Evolutionary conservation across 35 echinoderm and acorn worm genomes (phyloP), one percentile per base, ranked within the genome.

Genomic region (Lytechinus pictus): DNA sequence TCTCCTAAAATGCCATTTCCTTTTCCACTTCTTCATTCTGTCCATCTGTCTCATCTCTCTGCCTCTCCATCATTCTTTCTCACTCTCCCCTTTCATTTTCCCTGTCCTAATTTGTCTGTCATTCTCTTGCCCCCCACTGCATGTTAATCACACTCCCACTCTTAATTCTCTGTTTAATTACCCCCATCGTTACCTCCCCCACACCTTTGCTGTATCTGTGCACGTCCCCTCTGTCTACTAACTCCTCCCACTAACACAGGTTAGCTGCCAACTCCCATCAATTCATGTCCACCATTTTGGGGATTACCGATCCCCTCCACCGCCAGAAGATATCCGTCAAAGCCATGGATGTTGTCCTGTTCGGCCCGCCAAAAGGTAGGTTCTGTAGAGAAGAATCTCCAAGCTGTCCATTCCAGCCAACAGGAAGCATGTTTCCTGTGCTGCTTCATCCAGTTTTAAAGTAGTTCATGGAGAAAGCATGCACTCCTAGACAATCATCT

Each of bases 281-380:
- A 87, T 97, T 98, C 66, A 66, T 98, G 91, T 89, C 89, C 61
- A 95, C 94, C 54, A 97, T 98, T 60, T 54, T 98, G 86, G 97
- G 96, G 27, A 98, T 98, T 9, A 95, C 53, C 54, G 94, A 98
- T 87, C 94, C 97, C 53, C 93, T 98, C 8, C 97, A 98, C 57
- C 66, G 96, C 61, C 97, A 98, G 86, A 98, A 98, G 86, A 98
- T 98, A 58, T 94, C 95, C 5, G 54, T 98, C 9, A 98, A 98
- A 58, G 97, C 97, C 6, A 98, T 96, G 96, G 97, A 98, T 86
- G 97, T 94, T 13, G 97, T 98, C 9, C 95, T 98, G 14, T 98
- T 98, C 87, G 97, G 97, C 28, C 96, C 97, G 14, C 97, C 97
- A 56, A 98, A 98, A 94, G 94, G 97, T 98, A 95, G 96, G 97